Evolutionary conservation across 2,888 invertebrate genomes (phyloP).

Genomic region (Alentia gelatinosa): DNA sequence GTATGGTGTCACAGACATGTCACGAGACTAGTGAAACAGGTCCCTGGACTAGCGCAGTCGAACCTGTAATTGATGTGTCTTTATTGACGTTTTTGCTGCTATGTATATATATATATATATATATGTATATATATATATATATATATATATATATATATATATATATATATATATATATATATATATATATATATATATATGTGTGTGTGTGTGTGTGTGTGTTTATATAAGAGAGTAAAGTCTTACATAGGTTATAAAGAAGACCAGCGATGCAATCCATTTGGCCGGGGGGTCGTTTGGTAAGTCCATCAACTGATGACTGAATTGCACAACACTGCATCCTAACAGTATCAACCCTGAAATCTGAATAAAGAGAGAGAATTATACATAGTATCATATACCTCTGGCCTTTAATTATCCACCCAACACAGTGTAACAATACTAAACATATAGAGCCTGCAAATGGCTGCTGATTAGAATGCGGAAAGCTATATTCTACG

Average conservation of each 20-base stretch:
- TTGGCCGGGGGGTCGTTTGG: background rate
- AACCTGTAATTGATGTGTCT: background rate
- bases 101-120: background rate
- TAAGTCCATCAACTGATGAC: background rate
- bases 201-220: background rate
- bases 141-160: background rate
- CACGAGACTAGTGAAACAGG: too few species aligned
- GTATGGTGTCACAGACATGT: too few species aligned
- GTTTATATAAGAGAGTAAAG: background rate
- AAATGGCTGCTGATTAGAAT: too few species aligned
- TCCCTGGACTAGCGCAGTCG: too few species aligned
- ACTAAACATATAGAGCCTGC: too few species aligned
- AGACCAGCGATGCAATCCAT: constrained; percentile 14
- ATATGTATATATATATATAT: background rate
- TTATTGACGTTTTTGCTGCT: background rate
- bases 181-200: background rate
- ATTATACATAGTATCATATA: background rate
- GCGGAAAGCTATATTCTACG: too few species aligned
- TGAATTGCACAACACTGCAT: background rate
- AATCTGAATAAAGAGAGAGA: background rate
- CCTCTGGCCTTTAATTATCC: background rate
- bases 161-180: background rate
- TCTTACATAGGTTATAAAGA: constrained; percentile 37
- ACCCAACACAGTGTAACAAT: too few species aligned
- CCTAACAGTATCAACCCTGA: background rate